Evolutionary conservation across 2,888 invertebrate genomes (phyloP), one percentile per base, ranked within the genome.

Genomic region (Fragum fragum): DNA sequence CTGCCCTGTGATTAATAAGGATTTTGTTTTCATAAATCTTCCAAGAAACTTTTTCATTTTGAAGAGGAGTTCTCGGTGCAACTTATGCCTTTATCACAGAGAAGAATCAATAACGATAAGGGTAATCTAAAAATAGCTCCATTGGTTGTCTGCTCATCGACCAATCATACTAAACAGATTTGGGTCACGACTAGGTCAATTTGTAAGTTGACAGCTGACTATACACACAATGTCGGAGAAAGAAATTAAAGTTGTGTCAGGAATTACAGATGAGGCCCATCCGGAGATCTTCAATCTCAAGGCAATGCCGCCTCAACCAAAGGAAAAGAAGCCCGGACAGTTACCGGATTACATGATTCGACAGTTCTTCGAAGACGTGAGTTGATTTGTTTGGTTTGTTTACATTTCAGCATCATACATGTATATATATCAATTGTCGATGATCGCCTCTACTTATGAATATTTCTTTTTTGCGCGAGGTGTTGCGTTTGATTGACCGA

Each of bases 331-430:
- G 74, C 82, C 83, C 1, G 87, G 88, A 18, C 87, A 88, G 59
- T 77, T 87, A 32, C 81, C 89, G 6, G 88, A 90, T 7, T 77
- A 86, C 16, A 82, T 88, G 76, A 81, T 92, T 6, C 82, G 86
- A 39, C 87, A 91, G 59, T 92, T 86, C 75, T 92, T 92, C 80
- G 90, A 91, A 81, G 86, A 92, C 39, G 82, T 82, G 28, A 73
- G 82, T 78, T 21, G 36, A 1, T 23, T 21, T 55, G 16, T 21
- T 55, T 1, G 18, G 39, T 47, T 47, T 47, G 47, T 36, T 36
- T 36, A 36, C 32, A 36, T 36, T 36, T 6, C 32, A 9, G 9
- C 9, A 6, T 36, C 9, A 6, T 3, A 6, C 32, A 36, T 36
- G 32, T 36, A 36, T 9, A 36, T 36, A 9, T 36, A 36, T 36